phyloP scores from a whole-genome alignment of 2,888 invertebrate species.

The Plutella xylostella region DNA sequence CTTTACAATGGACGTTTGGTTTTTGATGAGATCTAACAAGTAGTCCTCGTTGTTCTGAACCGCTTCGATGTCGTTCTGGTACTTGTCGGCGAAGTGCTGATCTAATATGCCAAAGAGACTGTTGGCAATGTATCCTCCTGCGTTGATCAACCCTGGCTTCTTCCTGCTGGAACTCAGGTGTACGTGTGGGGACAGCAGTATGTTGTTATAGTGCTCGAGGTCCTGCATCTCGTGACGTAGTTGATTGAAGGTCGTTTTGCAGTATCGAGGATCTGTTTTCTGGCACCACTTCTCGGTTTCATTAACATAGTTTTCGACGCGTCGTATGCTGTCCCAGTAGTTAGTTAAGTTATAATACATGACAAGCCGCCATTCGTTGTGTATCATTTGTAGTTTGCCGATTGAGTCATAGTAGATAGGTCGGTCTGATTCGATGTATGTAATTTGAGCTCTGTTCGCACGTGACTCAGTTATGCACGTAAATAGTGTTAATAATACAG shows the following conservation, averaged over 20 bases:
- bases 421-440: constrained; percentile 7
- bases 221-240: constrained; percentile 9
- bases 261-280: constrained; percentile 9
- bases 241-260: constrained; percentile 3
- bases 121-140: background rate
- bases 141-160: constrained; percentile 11
- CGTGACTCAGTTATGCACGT: too few relatives aligned
- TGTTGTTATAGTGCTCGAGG: constrained; percentile 9
- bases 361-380: constrained; percentile 16
- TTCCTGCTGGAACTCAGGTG: constrained; percentile 5
- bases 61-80: background rate
- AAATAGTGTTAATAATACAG: too few relatives aligned
- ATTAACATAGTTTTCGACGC: constrained; percentile 5
- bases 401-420: constrained; percentile 12
- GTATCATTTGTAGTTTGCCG: constrained; percentile 13
- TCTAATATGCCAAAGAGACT: background rate
- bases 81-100: background rate
- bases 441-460: constrained; percentile 6
- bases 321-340: constrained; percentile 10
- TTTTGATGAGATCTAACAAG: background rate
- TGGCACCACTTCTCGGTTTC: background rate
- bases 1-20: background rate
- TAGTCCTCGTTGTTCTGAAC: background rate
- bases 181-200: constrained; percentile 8
- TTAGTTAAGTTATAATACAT: constrained; percentile 15